Conservation (phyloP, 2,888 invertebrate species). For the Onthophagus sagittarius region DNA sequence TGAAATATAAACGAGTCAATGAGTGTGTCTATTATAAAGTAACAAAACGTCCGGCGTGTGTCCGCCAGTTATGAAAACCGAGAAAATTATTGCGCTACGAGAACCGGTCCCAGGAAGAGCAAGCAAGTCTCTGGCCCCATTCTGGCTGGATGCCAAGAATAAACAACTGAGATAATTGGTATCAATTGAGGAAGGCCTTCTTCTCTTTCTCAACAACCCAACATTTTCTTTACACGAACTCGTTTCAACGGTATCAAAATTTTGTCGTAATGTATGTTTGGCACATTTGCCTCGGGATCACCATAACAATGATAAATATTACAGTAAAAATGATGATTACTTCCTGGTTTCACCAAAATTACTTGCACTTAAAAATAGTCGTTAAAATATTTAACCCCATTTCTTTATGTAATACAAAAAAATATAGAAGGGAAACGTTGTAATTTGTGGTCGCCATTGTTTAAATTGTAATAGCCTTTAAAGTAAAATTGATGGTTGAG, state of each 20-base stretch:
- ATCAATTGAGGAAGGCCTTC: background rate
- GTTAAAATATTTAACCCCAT: background rate
- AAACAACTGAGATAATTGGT: background rate
- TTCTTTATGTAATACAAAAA: background rate
- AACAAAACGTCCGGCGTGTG: background rate
- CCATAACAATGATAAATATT: background rate
- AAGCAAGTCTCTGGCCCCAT: background rate
- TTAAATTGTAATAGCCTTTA: background rate
- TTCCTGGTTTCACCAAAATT: background rate
- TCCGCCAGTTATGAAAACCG: background rate
- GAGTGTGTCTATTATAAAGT: background rate
- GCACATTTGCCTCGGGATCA: background rate
- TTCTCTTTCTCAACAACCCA: background rate
- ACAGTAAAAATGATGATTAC: background rate
- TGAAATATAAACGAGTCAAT: background rate
- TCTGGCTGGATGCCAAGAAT: background rate
- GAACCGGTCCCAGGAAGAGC: background rate
- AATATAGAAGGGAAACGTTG: background rate
- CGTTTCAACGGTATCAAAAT: background rate
- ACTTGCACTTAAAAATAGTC: background rate
- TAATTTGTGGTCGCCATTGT: background rate
- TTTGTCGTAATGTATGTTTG: background rate
- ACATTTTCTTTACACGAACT: background rate
- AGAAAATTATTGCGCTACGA: background rate
- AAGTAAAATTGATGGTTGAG: background rate